These are phyloP conservation scores for Centropus unirufus DNA, from an alignment of 2,113 vertebrate genomes.

Conservation along the genomic window DNA sequence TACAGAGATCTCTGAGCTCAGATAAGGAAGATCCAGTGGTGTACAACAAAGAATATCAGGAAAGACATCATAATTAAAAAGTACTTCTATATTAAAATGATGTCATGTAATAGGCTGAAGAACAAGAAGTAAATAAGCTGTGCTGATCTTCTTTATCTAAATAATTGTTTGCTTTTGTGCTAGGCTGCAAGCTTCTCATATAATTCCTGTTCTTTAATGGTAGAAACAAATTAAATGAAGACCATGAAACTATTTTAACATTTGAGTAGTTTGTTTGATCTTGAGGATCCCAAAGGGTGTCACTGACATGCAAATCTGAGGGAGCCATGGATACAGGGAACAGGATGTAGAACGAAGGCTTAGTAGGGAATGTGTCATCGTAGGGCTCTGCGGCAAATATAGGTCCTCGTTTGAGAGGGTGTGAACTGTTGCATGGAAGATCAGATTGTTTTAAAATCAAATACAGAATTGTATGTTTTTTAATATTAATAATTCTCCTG, in stretches of 20 bases:
- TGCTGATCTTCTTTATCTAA: conserved; percentile 46
- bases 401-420: background rate
- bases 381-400: background rate
- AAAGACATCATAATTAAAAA: conserved; percentile 57
- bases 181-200: background rate
- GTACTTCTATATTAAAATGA: conserved; percentile 63
- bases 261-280: background rate
- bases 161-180: conserved; percentile 37
- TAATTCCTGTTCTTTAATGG: conserved; percentile 17
- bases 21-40: conserved; percentile 32
- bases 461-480: background rate
- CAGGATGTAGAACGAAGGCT: background rate
- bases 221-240: background rate
- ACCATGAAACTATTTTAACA: background rate
- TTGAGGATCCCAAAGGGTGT: background rate
- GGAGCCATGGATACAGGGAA: background rate
- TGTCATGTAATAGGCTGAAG: conserved; percentile 66
- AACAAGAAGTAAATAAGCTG: conserved; percentile 56
- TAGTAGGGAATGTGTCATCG: background rate
- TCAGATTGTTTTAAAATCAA: background rate
- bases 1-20: conserved; percentile 17
- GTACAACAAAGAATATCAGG: conserved; percentile 57
- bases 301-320: background rate
- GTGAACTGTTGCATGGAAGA: background rate
- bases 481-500: background rate